A percentile compares a stretch with the other conserved stretches of the same genome.
Conservation (phyloP, 2,797 vertebrate genomes). For the Thunnus albacares region DNA sequence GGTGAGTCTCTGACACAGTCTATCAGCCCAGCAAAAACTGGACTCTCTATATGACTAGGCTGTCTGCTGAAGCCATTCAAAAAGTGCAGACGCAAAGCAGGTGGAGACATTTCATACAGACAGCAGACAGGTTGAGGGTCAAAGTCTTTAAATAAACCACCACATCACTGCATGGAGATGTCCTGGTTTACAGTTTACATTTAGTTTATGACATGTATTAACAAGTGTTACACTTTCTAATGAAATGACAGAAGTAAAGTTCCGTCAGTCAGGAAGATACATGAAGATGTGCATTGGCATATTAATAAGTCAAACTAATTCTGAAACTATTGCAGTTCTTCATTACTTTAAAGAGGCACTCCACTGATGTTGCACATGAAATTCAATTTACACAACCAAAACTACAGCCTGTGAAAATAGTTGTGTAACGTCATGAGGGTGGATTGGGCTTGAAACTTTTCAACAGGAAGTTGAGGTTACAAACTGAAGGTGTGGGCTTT, state of each 20-base stretch:
- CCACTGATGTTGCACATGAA: too few species aligned
- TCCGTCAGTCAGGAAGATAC: neutral
- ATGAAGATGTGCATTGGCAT: neutral
- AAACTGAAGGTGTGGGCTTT: neutral
- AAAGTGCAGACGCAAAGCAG: constrained; percentile 2
- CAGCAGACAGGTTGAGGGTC: neutral
- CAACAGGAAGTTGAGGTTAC: neutral
- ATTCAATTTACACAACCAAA: neutral
- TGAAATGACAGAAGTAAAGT: too few species aligned
- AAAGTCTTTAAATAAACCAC: constrained; percentile 6
- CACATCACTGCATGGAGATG: constrained; percentile 10
- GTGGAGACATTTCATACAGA: neutral
- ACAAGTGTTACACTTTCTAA: too few species aligned
- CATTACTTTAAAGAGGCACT: neutral
- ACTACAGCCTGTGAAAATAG: neutral
- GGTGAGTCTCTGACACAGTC: constrained; percentile 82
- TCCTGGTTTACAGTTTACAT: neutral
- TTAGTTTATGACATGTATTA: too few species aligned
- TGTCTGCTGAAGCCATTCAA: constrained; percentile 10
- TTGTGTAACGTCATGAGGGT: neutral
- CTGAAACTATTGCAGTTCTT: neutral
- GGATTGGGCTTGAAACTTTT: too few species aligned
- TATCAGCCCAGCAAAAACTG: neutral
- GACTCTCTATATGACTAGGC: neutral
- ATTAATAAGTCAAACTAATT: neutral